Evolutionary conservation across 2,113 vertebrate genomes (phyloP), one percentile per base, ranked within the genome.

Genomic region (Anguilla rostrata): DNA sequence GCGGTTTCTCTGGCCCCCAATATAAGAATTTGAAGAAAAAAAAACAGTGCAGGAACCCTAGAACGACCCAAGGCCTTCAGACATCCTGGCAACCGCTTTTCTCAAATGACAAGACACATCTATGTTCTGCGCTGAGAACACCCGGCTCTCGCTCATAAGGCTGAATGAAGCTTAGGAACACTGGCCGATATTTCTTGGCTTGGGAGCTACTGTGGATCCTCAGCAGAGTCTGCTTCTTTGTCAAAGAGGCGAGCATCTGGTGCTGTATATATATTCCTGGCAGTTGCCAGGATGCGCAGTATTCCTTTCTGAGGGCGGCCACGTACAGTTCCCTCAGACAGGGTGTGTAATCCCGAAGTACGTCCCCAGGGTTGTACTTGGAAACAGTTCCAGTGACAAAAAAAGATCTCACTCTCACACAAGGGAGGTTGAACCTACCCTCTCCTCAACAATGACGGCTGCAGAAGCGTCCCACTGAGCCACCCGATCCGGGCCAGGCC

Each of bases 401-500:
- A 71, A 78, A 16, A 39, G 82, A 79, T 34, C 49, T 29, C 20
- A 9, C n/a, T 56, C n/a, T 60, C 56, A 75, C 2, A 79, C 60
- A 53, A 49, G n/a, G 53, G 22, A 85, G 83, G 57, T n/a, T 18
- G 56, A 63, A 71, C 57, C 83, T 3, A 56, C 49, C 34, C 81
- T 34, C 43, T 34, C 39, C 78, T 39, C 71, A n/a, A 83, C 53
- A 78, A 85, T 86, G 88, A 86, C 81, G 78, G 78, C 22, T 56
- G 46, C 80, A 66, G 86, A 82, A 86, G 56, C 46, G 66, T 81
- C 66, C 46, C 71, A 57, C 78, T 15, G 81, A 82, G 86, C 81
- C 87, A 87, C 75, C 88, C 83, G 84, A 90, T 85, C 91, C 79
- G 88, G 90, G 29, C 83, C 90, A 34, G 90, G 93, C 92, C 34